Evolutionary conservation across 2,113 vertebrate genomes (phyloP), one percentile per base, ranked within the genome.

Genomic region (Suncus etruscus): DNA sequence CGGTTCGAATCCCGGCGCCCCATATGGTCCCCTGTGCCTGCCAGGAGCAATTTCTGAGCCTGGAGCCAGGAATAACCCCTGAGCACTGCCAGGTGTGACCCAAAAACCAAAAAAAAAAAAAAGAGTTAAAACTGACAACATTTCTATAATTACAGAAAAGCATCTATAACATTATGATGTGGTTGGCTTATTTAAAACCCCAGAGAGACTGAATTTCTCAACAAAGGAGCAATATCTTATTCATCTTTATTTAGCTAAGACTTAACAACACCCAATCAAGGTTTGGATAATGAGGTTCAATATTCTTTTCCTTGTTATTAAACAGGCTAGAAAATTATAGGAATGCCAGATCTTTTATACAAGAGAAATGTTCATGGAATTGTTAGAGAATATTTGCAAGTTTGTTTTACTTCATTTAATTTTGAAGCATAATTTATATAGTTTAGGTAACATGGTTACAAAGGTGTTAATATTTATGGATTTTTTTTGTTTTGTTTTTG

Each of bases 301-400:
- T 20, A 69, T 20, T 47, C 68, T 69, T 70, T 87, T 16, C 77
- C 20, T 83, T 63, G 14, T 3, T 61, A 15, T 61, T 61, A 61
- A 16, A 61, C 58, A 61, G 58, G 27, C 58, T 72, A 47, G 27
- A 70, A 51, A 31, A 78, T 61, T 75, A 75, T 18, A 84, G 39
- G 22, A 20, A 70, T 51, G 66, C 51, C 27, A 75, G 54, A 84
- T 63, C 86, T 31, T 51, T 85, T 83, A 54, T 74, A 32, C 18
- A 63, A 51, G 68, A 81, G 31, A 54, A 29, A 48, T 87, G 24
- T 68, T 90, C 72, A 73, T 5, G 75, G n/a, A 32, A 6, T 25
- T 79, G 32, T 70, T 86, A 81, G 63, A 66, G 32, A 75, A 89
- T 39, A 14, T 72, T 76, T 91, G 39, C 54, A 85, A 20, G 87